Evolutionary conservation across 2,797 vertebrate genomes (phyloP).

Genomic region (Tolypeutes matacus): DNA sequence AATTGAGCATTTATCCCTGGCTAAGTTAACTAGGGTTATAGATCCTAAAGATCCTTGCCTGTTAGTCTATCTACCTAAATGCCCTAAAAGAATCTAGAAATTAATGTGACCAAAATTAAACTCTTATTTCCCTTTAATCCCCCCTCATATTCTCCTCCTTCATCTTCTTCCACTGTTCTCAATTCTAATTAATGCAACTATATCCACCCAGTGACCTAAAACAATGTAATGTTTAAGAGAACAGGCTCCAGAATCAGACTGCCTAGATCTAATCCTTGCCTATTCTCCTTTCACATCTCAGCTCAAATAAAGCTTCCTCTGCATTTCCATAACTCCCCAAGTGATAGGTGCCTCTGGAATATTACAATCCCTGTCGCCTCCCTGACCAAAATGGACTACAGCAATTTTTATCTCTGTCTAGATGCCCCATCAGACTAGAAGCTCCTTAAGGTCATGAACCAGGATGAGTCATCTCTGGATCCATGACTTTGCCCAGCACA

Average conservation of each 20-base stretch:
- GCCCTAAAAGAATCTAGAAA: slow-evolving; percentile 38
- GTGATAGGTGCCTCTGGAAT: background rate
- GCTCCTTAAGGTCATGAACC: background rate
- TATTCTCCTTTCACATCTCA: slow-evolving; percentile 10
- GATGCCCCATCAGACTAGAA: background rate
- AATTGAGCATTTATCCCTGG: slow-evolving; percentile 6
- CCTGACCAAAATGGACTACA: background rate
- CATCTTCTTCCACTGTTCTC: background rate
- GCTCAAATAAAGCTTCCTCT: background rate
- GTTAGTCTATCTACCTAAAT: slow-evolving; percentile 40
- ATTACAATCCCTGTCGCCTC: background rate
- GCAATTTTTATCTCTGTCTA: background rate
- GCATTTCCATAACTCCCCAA: background rate
- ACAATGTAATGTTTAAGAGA: background rate
- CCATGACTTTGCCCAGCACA: background rate
- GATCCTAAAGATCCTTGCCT: background rate
- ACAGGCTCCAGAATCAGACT: background rate
- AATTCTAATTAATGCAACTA: slow-evolving; percentile 37
- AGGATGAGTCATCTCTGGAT: background rate
- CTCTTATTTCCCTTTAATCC: slow-evolving; percentile 41
- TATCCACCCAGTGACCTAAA: background rate
- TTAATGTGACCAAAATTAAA: slow-evolving; percentile 43
- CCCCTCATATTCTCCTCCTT: background rate
- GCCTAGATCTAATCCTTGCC: slow-evolving; percentile 2
- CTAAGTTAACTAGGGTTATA: background rate